Percentiles rank a stretch among this genome's conserved stretches.
Evolutionary conservation across 2,113 vertebrate species (phyloP).

Genomic region (Corythornis cristatus): DNA sequence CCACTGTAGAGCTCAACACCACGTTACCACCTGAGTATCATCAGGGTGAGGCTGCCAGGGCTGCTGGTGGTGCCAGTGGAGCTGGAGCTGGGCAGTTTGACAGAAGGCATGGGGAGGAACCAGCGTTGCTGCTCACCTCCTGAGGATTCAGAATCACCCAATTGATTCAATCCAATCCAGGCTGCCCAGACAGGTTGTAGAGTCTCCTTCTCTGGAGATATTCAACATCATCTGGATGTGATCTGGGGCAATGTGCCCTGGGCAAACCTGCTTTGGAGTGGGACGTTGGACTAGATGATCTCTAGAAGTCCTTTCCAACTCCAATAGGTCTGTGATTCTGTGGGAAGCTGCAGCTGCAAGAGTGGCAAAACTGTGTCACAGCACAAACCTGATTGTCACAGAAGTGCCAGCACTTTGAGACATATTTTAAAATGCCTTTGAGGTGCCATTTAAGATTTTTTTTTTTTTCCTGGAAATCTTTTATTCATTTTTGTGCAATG

Average conservation of each 20-base stretch:
- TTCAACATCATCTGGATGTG: too few relatives aligned
- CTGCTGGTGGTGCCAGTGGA: not conserved
- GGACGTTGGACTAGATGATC: too few relatives aligned
- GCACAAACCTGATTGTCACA: not conserved
- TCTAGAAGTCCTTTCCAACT: too few relatives aligned
- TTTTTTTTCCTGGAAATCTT: not conserved
- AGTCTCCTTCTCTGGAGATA: too few relatives aligned
- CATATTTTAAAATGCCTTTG: not conserved
- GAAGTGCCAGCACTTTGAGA: not conserved
- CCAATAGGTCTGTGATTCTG: too few relatives aligned
- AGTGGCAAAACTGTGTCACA: not conserved
- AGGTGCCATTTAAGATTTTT: not conserved
- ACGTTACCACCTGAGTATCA: fast-evolving
- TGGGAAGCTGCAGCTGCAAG: not conserved
- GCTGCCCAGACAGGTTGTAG: too few relatives aligned
- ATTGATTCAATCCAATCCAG: too few relatives aligned
- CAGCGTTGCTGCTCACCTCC: not conserved
- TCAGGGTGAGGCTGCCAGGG: fast-evolving
- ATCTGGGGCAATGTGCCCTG: too few relatives aligned
- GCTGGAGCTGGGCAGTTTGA: not conserved
- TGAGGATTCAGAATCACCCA: not conserved
- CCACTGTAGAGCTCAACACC: not conserved
- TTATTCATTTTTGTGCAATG: not conserved
- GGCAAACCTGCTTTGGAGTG: too few relatives aligned
- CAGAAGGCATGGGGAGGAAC: not conserved